Evolutionary conservation across 2,113 vertebrate genomes (phyloP), one percentile per base, ranked within the genome.

Genomic region (Megalops atlanticus): DNA sequence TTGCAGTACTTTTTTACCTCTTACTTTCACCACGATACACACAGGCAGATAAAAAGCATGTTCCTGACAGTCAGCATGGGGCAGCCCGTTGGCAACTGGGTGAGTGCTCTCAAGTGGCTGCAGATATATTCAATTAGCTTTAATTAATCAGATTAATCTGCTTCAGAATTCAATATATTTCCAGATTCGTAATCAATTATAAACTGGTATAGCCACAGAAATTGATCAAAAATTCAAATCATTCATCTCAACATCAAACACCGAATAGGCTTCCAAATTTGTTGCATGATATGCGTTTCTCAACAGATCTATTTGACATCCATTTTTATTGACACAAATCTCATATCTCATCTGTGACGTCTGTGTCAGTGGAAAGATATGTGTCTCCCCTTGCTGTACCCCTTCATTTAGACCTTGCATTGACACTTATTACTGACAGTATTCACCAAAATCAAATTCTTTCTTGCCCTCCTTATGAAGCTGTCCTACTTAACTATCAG

Each of bases 1-100:
- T n/a, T n/a, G n/a, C n/a, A n/a, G n/a, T n/a, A n/a, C n/a, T n/a
- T n/a, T 49, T 49, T 16, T 15, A 31, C 81, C 82, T 84, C 87
- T 85, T 54, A 41, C 85, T 84, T 86, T 80, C 89, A 88, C 88
- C 89, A 90, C 88, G 86, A 87, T 40, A 87, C 84, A 91, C 88
- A 88, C 81, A 87, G 85, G n/a, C 3, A 16, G 31, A 47, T 12
- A 75, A 27, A 33, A 24, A 31, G 7, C 24, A 41, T 41, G 2
- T 41, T 74, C 43, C 18, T 16, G 14, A 49, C 14, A 16, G 5
- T 24, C 49, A 54, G 49, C 49, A 16, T 54, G 49, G 7, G 24
- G 49, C 18, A 54, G n/a, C 24, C 49, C 49, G 24, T 54, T 21
- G 24, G 4, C 4, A 4, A 54, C 2, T 54, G 49, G 24, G 24